Conservation (phyloP, 2,797 vertebrate species). For the Leptatherina wallacei region DNA sequence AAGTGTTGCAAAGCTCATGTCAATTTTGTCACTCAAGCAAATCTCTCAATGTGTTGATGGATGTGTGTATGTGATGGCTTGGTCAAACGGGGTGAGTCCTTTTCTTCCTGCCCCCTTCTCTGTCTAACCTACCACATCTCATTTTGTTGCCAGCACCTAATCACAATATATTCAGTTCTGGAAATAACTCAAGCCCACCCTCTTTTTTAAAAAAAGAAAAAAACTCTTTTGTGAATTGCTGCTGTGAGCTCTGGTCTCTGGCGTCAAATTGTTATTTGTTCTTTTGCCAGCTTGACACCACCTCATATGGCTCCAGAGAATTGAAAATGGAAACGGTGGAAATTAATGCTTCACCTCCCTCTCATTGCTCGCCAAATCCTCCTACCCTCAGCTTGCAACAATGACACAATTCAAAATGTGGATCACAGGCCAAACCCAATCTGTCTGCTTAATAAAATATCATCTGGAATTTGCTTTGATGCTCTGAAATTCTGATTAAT, state of each 20-base stretch:
- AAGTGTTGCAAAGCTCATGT: background rate
- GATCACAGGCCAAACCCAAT: slow-evolving; percentile 38
- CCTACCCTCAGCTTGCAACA: slow-evolving; percentile 31
- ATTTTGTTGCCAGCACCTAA: slow-evolving; percentile 46
- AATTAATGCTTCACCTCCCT: slow-evolving; percentile 55
- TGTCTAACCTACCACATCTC: slow-evolving; percentile 48
- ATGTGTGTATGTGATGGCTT: slow-evolving; percentile 44
- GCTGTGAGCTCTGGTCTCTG: slow-evolving; percentile 54
- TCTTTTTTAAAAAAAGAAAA: too few species aligned
- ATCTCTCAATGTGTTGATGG: slow-evolving; percentile 24
- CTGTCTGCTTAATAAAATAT: slow-evolving; percentile 31
- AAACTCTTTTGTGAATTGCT: slow-evolving; percentile 45
- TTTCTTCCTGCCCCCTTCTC: slow-evolving; percentile 36
- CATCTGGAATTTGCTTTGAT: slow-evolving; percentile 29
- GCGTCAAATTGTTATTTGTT: slow-evolving; percentile 77
- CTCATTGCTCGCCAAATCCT: slow-evolving; percentile 15
- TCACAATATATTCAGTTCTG: slow-evolving; percentile 65
- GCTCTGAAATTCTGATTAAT: slow-evolving; percentile 35
- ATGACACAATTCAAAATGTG: slow-evolving; percentile 32
- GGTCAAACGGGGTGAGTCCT: slow-evolving; percentile 63
- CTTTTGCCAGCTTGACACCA: slow-evolving; percentile 69
- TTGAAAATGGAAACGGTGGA: slow-evolving; percentile 65
- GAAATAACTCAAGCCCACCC: slow-evolving; percentile 46
- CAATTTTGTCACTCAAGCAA: slow-evolving; percentile 13
- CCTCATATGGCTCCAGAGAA: slow-evolving; percentile 70